phyloP scores from a whole-genome alignment of 2,888 invertebrate species.

The Meandrusa payeni region DNA sequence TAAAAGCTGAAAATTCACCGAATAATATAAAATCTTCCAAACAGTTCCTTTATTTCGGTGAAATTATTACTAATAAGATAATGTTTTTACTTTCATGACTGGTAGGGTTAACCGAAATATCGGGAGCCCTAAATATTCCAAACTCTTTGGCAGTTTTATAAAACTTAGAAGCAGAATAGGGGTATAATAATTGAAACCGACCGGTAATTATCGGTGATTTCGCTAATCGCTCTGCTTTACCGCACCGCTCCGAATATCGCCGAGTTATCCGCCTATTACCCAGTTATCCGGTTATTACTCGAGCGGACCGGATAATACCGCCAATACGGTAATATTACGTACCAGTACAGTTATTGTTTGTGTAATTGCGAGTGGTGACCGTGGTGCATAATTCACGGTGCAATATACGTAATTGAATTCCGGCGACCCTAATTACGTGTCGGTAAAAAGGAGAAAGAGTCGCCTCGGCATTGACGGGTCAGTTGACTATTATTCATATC shows the following conservation, averaged over 20 bases:
- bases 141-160: conserved; percentile 3
- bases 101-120: conserved; percentile 13
- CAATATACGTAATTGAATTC: conserved; percentile 15
- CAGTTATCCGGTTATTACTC: conserved; percentile 26
- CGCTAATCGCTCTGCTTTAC: conserved; percentile 38
- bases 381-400: conserved; percentile 19
- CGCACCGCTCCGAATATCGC: conserved; percentile 27
- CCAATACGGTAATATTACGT: conserved; percentile 30
- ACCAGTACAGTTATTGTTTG: conserved; percentile 28
- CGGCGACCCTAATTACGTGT: conserved; percentile 1
- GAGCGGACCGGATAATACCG: conserved; percentile 32
- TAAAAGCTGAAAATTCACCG: background rate
- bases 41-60: background rate
- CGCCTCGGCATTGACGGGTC: background rate
- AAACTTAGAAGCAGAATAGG: conserved; percentile 11
- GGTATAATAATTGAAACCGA: conserved; percentile 39
- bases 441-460: conserved; percentile 2
- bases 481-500: too few relatives aligned
- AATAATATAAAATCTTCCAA: conserved; percentile 12
- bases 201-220: conserved; percentile 41
- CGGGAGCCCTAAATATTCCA: conserved; percentile 3
- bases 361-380: conserved; percentile 28
- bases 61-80: conserved; percentile 12
- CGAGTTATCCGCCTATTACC: conserved; percentile 27
- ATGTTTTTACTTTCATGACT: background rate